These are phyloP conservation scores for Danaus melanippus DNA, from an alignment of 1,140 invertebrate species.

Conservation along the genomic window DNA sequence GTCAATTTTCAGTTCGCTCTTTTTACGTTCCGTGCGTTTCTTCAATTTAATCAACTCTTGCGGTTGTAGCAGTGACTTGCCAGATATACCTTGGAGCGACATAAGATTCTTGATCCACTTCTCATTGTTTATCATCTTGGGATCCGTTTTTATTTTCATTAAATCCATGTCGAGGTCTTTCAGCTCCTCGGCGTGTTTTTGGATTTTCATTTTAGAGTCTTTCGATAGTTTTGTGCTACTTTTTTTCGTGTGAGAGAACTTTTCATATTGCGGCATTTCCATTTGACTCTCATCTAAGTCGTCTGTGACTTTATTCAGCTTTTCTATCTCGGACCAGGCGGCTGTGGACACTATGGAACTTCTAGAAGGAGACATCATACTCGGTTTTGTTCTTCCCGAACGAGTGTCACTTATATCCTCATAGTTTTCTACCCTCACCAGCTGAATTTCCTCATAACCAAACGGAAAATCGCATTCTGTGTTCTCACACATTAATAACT, in stretches of 20 bases:
- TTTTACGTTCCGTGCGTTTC: constrained; percentile 13
- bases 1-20: constrained; percentile 41
- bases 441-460: constrained; percentile 43
- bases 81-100: constrained; percentile 29
- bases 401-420: constrained; percentile 23
- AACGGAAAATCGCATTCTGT: constrained; percentile 56
- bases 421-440: constrained; percentile 28
- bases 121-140: constrained; percentile 30
- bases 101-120: constrained; percentile 45
- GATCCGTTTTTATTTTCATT: constrained; percentile 13
- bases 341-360: constrained; percentile 24
- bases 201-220: constrained; percentile 22
- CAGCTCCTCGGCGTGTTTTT: constrained; percentile 31
- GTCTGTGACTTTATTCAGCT: constrained; percentile 26
- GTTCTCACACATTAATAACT: constrained; percentile 55
- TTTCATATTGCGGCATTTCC: constrained; percentile 5
- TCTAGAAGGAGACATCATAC: constrained; percentile 7
- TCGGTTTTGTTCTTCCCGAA: constrained; percentile 19
- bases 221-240: constrained; percentile 10
- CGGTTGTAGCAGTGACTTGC: constrained; percentile 30
- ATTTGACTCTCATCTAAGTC: constrained; percentile 32
- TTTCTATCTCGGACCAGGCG: constrained; percentile 43
- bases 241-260: background rate
- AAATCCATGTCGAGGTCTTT: constrained; percentile 29
- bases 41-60: constrained; percentile 33